phyloP scores from a whole-genome alignment of 2,113 vertebrate species.

The Nymphicus hollandicus region DNA sequence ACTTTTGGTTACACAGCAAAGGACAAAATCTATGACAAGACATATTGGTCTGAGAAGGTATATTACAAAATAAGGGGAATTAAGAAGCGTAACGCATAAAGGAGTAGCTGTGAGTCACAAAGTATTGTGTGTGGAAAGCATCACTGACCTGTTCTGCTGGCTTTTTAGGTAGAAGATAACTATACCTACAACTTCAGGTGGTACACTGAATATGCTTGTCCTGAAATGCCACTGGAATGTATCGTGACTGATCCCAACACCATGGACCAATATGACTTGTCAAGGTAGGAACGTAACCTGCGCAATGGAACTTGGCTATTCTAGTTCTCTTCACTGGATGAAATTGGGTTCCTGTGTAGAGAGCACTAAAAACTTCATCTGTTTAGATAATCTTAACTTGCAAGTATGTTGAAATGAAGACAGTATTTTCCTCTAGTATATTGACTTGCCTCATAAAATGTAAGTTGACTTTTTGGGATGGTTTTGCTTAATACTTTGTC shows the following conservation, averaged over 20 bases:
- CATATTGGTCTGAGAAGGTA: neutral
- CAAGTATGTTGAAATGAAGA: neutral
- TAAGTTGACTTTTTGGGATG: neutral
- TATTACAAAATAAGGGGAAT: neutral
- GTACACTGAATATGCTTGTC: slow-evolving; percentile 94
- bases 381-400: neutral
- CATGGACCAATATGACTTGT: slow-evolving; percentile 90
- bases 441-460: neutral
- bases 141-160: neutral
- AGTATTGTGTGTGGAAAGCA: neutral
- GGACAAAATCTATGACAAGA: neutral
- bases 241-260: slow-evolving; percentile 83
- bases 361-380: neutral
- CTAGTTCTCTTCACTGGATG: neutral
- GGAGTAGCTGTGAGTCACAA: neutral
- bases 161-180: slow-evolving; percentile 82
- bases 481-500: neutral
- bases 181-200: slow-evolving; percentile 93
- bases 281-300: slow-evolving; percentile 77
- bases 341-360: neutral
- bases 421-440: neutral
- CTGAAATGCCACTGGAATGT: slow-evolving; percentile 86
- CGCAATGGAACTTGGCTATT: neutral
- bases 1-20: neutral
- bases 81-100: neutral